phyloP scores from a whole-genome alignment of 2,797 vertebrate genomes.

The Bufotes viridis region DNA sequence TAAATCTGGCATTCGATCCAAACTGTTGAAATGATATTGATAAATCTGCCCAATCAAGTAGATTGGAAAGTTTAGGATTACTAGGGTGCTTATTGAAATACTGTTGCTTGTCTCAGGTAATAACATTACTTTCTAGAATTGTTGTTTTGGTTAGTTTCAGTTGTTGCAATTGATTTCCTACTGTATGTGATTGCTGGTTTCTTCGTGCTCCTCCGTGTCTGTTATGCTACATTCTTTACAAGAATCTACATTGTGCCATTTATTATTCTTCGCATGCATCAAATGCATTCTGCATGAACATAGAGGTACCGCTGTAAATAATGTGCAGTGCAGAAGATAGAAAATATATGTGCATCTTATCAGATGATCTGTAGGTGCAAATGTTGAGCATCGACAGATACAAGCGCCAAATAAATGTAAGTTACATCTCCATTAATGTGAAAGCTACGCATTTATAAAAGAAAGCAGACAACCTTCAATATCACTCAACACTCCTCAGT shows the following conservation, averaged over 20 bases:
- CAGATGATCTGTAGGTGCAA: neutral
- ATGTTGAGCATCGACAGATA: neutral
- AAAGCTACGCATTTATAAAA: constrained; percentile 17
- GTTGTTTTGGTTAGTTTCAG: neutral
- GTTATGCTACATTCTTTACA: neutral
- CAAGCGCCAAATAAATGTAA: neutral
- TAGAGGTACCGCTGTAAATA: neutral
- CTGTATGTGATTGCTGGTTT: neutral
- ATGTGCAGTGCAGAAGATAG: neutral
- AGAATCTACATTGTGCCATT: neutral
- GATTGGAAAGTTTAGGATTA: too few relatives aligned
- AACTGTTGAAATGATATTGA: too few relatives aligned
- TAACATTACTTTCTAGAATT: neutral
- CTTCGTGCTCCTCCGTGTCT: neutral
- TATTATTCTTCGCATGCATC: neutral
- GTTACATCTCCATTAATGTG: neutral
- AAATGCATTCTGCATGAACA: neutral
- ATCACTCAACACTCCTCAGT: constrained; percentile 46
- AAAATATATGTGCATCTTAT: neutral
- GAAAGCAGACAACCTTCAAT: constrained; percentile 29
- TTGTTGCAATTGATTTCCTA: neutral
- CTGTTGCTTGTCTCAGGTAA: neutral
- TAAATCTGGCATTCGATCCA: too few relatives aligned
- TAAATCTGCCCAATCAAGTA: too few relatives aligned
- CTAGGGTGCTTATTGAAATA: neutral